Conservation (phyloP, 30 jellyfish, hydroid and myxozoan species). For the Clytia hemisphaerica region DNA sequence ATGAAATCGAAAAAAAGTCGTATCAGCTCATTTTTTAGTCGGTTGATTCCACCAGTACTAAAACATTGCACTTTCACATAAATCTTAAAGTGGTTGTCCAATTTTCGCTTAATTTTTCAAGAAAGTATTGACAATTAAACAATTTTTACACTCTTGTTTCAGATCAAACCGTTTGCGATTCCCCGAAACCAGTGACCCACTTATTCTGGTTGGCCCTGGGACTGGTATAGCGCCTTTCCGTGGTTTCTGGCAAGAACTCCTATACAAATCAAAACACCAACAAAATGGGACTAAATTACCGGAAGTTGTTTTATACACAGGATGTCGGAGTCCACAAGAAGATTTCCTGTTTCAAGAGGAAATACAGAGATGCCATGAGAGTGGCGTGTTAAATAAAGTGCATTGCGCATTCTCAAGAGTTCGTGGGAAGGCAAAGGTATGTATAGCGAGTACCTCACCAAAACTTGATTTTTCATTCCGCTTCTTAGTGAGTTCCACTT, state of each 20-base stretch:
- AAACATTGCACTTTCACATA: too few relatives aligned
- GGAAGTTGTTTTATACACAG: constrained; percentile 47
- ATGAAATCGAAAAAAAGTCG: too few relatives aligned
- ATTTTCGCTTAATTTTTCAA: too few relatives aligned
- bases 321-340: constrained; percentile 50
- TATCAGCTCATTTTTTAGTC: neutral
- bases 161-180: too few relatives aligned
- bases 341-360: constrained; percentile 56
- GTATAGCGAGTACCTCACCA: too few relatives aligned
- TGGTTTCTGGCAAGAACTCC: constrained; percentile 67
- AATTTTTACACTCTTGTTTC: too few relatives aligned
- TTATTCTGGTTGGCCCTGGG: constrained; percentile 69
- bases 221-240: constrained; percentile 77
- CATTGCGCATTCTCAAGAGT: constrained; percentile 59
- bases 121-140: neutral
- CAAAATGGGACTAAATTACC: constrained; percentile 46
- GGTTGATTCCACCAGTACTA: neutral
- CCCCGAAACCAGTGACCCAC: too few relatives aligned
- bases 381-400: constrained; percentile 30
- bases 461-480: too few relatives aligned
- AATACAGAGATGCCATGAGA: constrained; percentile 11
- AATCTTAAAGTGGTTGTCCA: too few relatives aligned
- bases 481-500: too few relatives aligned
- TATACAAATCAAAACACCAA: constrained; percentile 19
- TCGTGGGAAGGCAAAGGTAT: constrained; percentile 54